Conservation (phyloP, 2,888 invertebrate species). For the Acanthosoma haemorrhoidale region DNA sequence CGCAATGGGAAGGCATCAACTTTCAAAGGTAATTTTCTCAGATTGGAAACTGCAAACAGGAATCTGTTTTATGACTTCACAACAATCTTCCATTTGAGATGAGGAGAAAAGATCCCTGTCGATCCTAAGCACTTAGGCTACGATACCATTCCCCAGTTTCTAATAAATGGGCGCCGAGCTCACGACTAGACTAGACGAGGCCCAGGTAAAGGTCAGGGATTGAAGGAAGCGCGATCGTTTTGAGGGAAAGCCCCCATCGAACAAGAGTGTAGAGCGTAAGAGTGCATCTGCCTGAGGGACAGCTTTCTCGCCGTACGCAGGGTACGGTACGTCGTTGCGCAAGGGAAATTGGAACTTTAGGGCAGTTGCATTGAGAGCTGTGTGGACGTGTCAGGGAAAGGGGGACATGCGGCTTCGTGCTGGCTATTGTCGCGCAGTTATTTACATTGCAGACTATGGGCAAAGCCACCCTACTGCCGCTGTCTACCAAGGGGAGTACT, state of each 20-base stretch:
- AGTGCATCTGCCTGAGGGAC: background rate
- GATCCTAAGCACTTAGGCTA: too few relatives aligned
- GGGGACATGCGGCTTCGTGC: background rate
- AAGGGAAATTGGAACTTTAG: constrained; percentile 3
- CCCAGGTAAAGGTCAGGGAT: background rate
- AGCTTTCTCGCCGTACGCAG: background rate
- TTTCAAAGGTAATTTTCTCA: too few relatives aligned
- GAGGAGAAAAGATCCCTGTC: too few relatives aligned
- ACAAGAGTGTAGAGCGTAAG: background rate
- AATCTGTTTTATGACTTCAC: too few relatives aligned
- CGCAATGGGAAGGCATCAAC: too few relatives aligned
- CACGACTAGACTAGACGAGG: background rate
- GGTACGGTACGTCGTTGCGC: constrained; percentile 3
- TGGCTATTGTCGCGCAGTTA: background rate
- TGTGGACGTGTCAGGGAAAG: background rate
- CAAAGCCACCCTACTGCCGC: too few relatives aligned
- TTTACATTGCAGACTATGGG: too few relatives aligned
- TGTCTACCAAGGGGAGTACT: too few relatives aligned
- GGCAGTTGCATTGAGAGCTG: background rate
- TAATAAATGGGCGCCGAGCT: too few relatives aligned
- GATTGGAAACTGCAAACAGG: too few relatives aligned
- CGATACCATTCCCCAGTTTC: too few relatives aligned
- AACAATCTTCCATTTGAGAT: too few relatives aligned
- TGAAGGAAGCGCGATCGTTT: background rate
- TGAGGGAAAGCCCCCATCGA: background rate